phyloP scores from a whole-genome alignment of 2,888 invertebrate species.

The Lasioglossum figueresi region DNA sequence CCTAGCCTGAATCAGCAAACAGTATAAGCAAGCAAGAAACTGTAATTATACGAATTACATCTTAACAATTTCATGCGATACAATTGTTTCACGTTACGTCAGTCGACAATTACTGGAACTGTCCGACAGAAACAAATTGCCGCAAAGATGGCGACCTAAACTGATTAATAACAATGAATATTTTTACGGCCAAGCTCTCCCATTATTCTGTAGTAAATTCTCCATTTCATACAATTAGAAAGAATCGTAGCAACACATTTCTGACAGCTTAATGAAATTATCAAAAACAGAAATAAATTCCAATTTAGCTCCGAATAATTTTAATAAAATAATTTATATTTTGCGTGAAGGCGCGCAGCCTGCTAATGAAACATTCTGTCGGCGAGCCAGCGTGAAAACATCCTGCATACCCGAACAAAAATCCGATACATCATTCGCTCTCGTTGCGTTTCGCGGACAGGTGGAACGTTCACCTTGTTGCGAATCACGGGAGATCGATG shows the following conservation, averaged over 20 bases:
- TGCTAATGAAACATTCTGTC: background rate
- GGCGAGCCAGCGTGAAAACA: too few relatives aligned
- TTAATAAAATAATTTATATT: background rate
- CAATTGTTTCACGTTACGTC: too few relatives aligned
- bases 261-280: background rate
- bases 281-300: background rate
- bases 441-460: background rate
- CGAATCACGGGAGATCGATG: background rate
- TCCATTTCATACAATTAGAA: background rate
- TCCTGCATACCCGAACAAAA: background rate
- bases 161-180: background rate
- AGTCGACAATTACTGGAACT: too few relatives aligned
- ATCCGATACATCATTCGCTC: background rate
- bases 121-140: background rate
- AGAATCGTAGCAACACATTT: background rate
- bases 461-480: background rate
- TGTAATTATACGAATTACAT: too few relatives aligned
- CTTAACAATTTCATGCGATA: too few relatives aligned
- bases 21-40: too few relatives aligned
- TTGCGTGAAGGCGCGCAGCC: background rate
- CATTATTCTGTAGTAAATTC: background rate
- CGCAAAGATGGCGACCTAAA: background rate
- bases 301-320: background rate
- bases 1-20: too few relatives aligned
- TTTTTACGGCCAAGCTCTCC: background rate